phyloP scores from a whole-genome alignment of 2,888 invertebrate species.

The Uloborus plumipes region DNA sequence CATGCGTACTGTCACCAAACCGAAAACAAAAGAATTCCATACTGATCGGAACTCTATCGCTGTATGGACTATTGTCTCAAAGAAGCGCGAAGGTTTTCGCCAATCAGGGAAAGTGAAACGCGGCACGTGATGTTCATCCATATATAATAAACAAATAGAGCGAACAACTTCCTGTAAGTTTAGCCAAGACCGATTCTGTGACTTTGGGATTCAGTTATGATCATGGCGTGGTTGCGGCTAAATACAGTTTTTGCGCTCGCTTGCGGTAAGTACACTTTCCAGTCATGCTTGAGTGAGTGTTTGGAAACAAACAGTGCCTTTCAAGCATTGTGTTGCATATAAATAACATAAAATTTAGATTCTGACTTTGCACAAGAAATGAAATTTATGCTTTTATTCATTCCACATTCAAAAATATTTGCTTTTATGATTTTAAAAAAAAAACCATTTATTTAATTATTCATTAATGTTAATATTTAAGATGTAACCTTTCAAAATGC shows the following conservation, averaged over 20 bases:
- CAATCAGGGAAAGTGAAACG: conserved; percentile 46
- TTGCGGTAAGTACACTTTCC: conserved; percentile 33
- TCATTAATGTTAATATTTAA: no score
- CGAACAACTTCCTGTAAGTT: conserved; percentile 24
- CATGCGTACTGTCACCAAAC: neutral
- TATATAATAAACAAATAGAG: conserved; percentile 61
- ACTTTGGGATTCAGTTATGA: conserved; percentile 18
- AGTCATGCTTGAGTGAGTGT: no score
- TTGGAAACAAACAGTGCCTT: no score
- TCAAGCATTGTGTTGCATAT: neutral
- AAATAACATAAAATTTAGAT: neutral
- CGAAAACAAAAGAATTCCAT: conserved; percentile 1
- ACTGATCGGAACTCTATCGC: no score
- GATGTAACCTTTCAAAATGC: no score
- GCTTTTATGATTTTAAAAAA: no score
- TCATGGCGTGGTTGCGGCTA: conserved; percentile 25
- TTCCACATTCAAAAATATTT: no score
- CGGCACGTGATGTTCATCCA: conserved; percentile 36
- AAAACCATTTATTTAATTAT: no score
- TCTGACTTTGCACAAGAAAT: neutral
- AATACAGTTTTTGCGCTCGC: conserved; percentile 6
- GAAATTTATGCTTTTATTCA: neutral
- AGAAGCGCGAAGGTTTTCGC: conserved; percentile 20
- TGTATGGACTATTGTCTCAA: no score
- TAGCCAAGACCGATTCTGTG: conserved; percentile 10